Percentiles rank a stretch among this genome's conserved stretches.
Conservation (phyloP, 2,888 invertebrate genomes). For the Parthenolecanium corni region DNA sequence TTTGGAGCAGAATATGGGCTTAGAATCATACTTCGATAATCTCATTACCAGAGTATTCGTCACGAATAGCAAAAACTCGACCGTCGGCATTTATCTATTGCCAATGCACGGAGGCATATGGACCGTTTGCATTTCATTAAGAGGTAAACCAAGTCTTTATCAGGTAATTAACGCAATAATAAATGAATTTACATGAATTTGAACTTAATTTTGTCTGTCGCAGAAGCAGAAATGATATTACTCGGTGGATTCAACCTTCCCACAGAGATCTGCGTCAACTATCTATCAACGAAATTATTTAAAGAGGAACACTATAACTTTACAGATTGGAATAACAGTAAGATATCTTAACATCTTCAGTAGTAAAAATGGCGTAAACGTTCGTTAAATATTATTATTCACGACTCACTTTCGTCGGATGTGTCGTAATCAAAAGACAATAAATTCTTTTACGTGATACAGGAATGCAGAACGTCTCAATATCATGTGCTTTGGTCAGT, state of each 20-base stretch:
- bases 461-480: slow-evolving; percentile 94
- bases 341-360: slow-evolving; percentile 30
- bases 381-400: too few species aligned
- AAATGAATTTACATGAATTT: too few species aligned
- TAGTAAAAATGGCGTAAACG: background rate
- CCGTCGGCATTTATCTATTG: slow-evolving; percentile 55
- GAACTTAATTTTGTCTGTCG: too few species aligned
- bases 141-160: slow-evolving; percentile 46
- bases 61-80: slow-evolving; percentile 27
- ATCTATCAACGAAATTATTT: slow-evolving; percentile 59
- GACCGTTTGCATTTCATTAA: slow-evolving; percentile 73
- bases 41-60: too few species aligned
- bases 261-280: slow-evolving; percentile 62
- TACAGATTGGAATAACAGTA: slow-evolving; percentile 56
- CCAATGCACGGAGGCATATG: slow-evolving; percentile 85
- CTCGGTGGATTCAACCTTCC: slow-evolving; percentile 55
- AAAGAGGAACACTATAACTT: slow-evolving; percentile 56
- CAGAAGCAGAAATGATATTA: slow-evolving; percentile 59
- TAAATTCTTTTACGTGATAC: slow-evolving; percentile 30
- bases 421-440: background rate
- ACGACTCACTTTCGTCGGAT: background rate
- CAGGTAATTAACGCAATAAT: too few species aligned
- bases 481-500: slow-evolving; percentile 86
- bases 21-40: too few species aligned
- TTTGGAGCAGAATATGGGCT: background rate